phyloP scores from a whole-genome alignment of 1,140 invertebrate genomes.

The Temnothorax curvispinosus region DNA sequence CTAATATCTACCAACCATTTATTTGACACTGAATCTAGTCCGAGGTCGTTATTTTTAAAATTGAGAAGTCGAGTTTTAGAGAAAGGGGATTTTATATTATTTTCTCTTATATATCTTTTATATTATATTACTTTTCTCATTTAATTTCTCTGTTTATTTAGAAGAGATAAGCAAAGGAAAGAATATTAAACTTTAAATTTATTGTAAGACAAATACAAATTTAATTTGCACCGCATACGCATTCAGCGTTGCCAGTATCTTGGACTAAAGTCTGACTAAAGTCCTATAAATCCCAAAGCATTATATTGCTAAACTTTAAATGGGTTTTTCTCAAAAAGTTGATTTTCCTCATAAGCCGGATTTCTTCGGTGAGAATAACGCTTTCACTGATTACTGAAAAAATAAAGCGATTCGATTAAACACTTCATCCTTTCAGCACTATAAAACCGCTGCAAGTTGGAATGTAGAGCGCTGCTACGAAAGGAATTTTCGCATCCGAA shows the following conservation, averaged over 20 bases:
- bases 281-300: neutral
- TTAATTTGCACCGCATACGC: neutral
- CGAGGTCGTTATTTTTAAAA: neutral
- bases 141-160: neutral
- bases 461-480: neutral
- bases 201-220: neutral
- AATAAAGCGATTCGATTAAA: conserved; percentile 14
- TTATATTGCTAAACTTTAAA: neutral
- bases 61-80: neutral
- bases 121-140: neutral
- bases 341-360: neutral
- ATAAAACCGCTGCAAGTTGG: neutral
- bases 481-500: neutral
- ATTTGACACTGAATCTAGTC: neutral
- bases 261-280: no score
- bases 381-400: neutral
- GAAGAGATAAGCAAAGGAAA: neutral
- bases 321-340: neutral
- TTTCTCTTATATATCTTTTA: neutral
- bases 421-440: neutral
- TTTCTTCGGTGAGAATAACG: neutral
- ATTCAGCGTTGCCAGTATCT: neutral
- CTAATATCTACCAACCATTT: neutral
- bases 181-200: neutral
- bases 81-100: neutral